These are phyloP conservation scores for Eolophus roseicapilla DNA, from an alignment of 2,113 vertebrate genomes.

Conservation along the genomic window DNA sequence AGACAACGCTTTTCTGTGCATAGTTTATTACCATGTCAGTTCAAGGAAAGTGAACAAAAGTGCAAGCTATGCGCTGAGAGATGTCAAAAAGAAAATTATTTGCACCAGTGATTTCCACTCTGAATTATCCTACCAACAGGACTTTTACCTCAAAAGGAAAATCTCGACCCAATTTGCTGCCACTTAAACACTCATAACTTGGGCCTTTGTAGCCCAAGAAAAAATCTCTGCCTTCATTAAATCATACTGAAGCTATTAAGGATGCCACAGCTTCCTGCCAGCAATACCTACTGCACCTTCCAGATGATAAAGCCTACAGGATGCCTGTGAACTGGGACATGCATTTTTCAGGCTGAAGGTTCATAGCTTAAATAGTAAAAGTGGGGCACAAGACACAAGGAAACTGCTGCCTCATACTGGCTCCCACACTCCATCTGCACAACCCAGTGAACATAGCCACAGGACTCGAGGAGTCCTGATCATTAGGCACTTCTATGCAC, in stretches of 20 bases:
- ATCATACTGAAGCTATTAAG: background rate
- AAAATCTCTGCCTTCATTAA: background rate
- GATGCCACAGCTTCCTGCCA: background rate
- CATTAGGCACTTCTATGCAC: background rate
- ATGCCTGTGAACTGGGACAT: background rate
- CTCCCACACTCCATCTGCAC: background rate
- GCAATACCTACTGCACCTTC: background rate
- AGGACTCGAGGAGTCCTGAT: background rate
- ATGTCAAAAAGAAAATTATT: background rate
- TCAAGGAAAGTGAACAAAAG: background rate
- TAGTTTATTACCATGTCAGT: background rate
- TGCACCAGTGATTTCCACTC: background rate
- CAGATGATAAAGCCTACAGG: background rate
- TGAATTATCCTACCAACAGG: background rate
- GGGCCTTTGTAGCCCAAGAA: background rate
- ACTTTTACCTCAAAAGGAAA: background rate
- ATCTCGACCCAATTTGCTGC: background rate
- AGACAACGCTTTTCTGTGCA: background rate
- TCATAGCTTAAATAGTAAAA: background rate
- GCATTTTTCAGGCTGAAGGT: background rate
- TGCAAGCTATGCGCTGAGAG: background rate
- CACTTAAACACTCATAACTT: background rate
- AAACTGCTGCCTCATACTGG: background rate
- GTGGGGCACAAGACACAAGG: background rate
- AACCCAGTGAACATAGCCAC: background rate